Base-by-base conservation (phyloP, 2,797 vertebrate genomes). In the Falco novaeseelandiae region DNA sequence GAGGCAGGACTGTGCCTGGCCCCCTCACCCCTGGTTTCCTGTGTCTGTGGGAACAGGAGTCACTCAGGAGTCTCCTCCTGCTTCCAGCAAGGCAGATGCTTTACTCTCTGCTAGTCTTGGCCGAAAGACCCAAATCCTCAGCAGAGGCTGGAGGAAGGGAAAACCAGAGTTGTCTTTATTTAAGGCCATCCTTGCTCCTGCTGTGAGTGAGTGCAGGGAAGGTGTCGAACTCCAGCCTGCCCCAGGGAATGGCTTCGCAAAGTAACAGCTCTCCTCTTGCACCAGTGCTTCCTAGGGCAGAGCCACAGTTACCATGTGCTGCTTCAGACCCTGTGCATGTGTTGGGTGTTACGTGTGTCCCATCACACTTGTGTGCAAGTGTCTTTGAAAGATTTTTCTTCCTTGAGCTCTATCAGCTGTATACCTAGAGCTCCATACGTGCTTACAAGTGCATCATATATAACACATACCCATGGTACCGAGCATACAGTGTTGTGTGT, bases 221-320 rank as follows among this genome's bases (percentile, higher is more conserved):
- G n/a, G 42, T 58, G 69, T 52, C 38, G 36, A 27, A 48, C 8
- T 42, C 66, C 0, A 78, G 11, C 67, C 30, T 14, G 0, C 12
- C 12, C 12, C 0, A 1, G 32, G 59, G 40, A 55, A 26, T 0
- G 20, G 11, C 36, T 65, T 18, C 14, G 25, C 6, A 2, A 30
- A 55, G 12, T 2, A 16, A 7, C 18, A 26, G 74, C 17, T 77
- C 10, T 20, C 16, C 55, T 44, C 18, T 44, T 9, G 42, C 29
- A 8, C 27, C 59, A 65, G 66, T 34, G 27, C 4, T 8, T 29
- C 12, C 14, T 2, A 16, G 74, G 77, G 32, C 71, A 77, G 58
- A 72, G 59, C 40, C 34, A 5, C 14, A 3, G 34, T 5, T 12
- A 9, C 2, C 11, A 1, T 0, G 5, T 22, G 2, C 14, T 3